Evolutionary conservation across 2,797 vertebrate species (phyloP).

Genomic region (Channa striata): DNA sequence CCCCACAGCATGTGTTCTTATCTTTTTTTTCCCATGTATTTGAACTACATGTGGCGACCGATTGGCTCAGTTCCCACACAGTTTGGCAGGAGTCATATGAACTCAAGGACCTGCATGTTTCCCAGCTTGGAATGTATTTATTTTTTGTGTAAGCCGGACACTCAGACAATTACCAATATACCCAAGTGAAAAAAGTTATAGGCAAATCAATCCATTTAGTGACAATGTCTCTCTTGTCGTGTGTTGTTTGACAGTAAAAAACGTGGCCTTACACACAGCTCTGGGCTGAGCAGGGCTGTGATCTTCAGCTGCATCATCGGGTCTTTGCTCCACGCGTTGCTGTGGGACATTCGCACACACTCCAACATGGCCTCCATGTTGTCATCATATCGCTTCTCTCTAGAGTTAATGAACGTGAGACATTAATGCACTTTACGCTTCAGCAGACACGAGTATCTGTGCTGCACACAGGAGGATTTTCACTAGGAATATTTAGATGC

Average conservation of each 20-base stretch:
- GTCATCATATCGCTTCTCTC: slow-evolving; percentile 87
- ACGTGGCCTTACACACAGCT: slow-evolving; percentile 88
- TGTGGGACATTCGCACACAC: slow-evolving; percentile 88
- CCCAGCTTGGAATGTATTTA: too few relatives aligned
- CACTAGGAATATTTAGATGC: not conserved
- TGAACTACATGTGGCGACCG: not conserved
- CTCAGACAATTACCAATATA: not conserved
- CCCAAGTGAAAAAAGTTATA: not conserved
- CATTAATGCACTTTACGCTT: not conserved
- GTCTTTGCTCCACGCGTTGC: slow-evolving; percentile 78
- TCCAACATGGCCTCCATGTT: slow-evolving; percentile 88
- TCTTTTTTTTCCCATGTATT: slow-evolving; percentile 38
- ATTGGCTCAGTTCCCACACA: not conserved
- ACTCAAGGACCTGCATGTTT: not conserved
- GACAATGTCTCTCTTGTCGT: too few relatives aligned
- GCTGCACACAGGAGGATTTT: not conserved
- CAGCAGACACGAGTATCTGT: not conserved
- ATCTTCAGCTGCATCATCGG: slow-evolving; percentile 93
- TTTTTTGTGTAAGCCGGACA: not conserved
- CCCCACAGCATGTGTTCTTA: slow-evolving; percentile 44
- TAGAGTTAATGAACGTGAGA: slow-evolving; percentile 45
- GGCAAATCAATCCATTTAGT: too few relatives aligned
- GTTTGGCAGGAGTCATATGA: not conserved
- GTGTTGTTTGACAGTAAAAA: too few relatives aligned
- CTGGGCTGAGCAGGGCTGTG: slow-evolving; percentile 88